Evolutionary conservation across 2,888 invertebrate genomes (phyloP).

Genomic region (Lysandra coridon): DNA sequence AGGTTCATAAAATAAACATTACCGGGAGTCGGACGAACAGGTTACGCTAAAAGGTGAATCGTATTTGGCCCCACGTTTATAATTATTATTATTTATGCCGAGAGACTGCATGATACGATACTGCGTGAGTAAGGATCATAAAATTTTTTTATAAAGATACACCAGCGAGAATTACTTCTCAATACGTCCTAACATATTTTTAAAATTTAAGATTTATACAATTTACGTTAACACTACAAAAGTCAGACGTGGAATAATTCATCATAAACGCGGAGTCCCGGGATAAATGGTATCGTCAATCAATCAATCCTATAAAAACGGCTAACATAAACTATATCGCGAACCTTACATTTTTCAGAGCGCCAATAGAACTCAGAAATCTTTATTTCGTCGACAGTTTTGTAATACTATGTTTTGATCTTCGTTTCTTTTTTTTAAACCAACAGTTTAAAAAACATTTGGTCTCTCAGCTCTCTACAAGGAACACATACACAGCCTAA

Average conservation of each 20-base stretch:
- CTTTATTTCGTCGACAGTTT: not conserved
- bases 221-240: not conserved
- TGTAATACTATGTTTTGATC: not conserved
- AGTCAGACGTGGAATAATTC: conserved; percentile 12
- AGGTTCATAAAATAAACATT: conserved; percentile 7
- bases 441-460: too few relatives aligned
- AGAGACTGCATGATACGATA: not conserved
- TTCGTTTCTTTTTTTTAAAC: too few relatives aligned
- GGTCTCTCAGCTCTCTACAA: too few relatives aligned
- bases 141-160: not conserved
- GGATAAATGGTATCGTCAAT: conserved; percentile 23
- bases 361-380: conserved; percentile 15
- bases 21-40: not conserved
- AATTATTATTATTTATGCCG: not conserved
- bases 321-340: conserved; percentile 16
- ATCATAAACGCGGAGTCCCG: not conserved
- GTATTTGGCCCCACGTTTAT: not conserved
- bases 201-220: not conserved
- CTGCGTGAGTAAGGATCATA: not conserved
- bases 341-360: not conserved
- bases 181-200: not conserved
- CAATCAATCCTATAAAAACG: conserved; percentile 23
- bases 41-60: not conserved
- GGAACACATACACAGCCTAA: too few relatives aligned
- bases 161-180: not conserved